Evolutionary conservation across 2,797 vertebrate species (phyloP), one percentile per base, ranked within the genome.

Genomic region (Caiman crocodilus): DNA sequence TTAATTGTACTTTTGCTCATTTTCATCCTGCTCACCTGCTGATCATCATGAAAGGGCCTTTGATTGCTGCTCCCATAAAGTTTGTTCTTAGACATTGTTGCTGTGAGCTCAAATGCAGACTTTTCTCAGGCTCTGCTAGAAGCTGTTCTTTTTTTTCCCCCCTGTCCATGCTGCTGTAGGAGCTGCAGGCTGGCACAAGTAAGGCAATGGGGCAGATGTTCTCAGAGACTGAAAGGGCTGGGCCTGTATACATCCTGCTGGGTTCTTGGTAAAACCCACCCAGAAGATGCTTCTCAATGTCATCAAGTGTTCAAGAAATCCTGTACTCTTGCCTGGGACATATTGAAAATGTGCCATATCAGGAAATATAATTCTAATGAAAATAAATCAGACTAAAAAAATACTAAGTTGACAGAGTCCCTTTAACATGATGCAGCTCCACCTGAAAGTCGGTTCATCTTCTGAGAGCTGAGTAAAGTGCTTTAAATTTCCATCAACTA

Each of bases 31-130:
- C n/a, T 74, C 21, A 17, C 15, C 63, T 69, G 28, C 42, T 50
- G 6, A 73, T 76, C 18, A 55, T 79, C 30, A 58, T 60, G 14
- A 64, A 64, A 7, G 57, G 12, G 25, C n/a, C 6, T 80, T 14
- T 25, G 4, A n/a, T 76, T 65, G 65, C 76, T 87, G 56, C 79
- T 25, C 42, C 3, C 64, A 6, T 35, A 30, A 2, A 5, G 11
- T 14, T 57, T 1, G 0, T 81, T 74, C 78, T 59, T 26, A 16
- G 6, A 0, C 8, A 18, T 4, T 26, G 57, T 28, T 32, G 2
- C 58, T 35, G 50, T 28, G 69, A 73, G 15, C 23, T 73, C 15
- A 14, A 21, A 50, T 26, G 69, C 35, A 50, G 23, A 42, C 23
- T 73, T 73, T 73, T 50, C 56, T 42, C 77, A 65, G 23, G 73